phyloP scores from a whole-genome alignment of 2,888 invertebrate species.

The Allolobophora icterica region DNA sequence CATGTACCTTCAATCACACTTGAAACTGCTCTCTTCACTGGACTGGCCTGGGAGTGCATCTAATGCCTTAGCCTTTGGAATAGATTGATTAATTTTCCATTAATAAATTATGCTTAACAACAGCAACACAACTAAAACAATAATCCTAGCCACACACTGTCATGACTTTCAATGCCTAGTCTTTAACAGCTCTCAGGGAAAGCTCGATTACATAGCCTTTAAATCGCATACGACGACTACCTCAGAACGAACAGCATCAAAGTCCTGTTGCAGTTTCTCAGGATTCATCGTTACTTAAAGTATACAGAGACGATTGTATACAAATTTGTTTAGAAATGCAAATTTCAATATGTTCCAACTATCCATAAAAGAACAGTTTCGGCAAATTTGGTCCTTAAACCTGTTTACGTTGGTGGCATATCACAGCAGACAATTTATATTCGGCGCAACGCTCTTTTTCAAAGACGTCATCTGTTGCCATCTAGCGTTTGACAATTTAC shows the following conservation, averaged over 20 bases:
- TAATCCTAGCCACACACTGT: not conserved
- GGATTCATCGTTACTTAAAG: conserved; percentile 24
- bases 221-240: conserved; percentile 26
- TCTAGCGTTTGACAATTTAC: not conserved
- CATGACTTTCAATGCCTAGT: not conserved
- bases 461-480: not conserved
- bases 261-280: conserved; percentile 36
- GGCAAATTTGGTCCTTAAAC: not conserved
- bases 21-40: not conserved
- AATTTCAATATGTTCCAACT: not conserved
- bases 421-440: not conserved
- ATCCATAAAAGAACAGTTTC: not conserved
- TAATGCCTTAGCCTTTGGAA: not conserved
- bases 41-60: too few species aligned
- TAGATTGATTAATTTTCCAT: not conserved
- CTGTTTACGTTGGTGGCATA: conserved; percentile 12
- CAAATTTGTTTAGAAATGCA: not conserved
- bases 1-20: not conserved
- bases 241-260: conserved; percentile 35
- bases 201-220: not conserved
- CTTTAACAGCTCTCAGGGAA: not conserved
- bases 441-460: not conserved
- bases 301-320: not conserved
- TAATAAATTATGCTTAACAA: not conserved
- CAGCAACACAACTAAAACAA: not conserved